Base-by-base conservation (phyloP, 2,113 vertebrate genomes). In the Rhinopomastus cyanomelas region DNA sequence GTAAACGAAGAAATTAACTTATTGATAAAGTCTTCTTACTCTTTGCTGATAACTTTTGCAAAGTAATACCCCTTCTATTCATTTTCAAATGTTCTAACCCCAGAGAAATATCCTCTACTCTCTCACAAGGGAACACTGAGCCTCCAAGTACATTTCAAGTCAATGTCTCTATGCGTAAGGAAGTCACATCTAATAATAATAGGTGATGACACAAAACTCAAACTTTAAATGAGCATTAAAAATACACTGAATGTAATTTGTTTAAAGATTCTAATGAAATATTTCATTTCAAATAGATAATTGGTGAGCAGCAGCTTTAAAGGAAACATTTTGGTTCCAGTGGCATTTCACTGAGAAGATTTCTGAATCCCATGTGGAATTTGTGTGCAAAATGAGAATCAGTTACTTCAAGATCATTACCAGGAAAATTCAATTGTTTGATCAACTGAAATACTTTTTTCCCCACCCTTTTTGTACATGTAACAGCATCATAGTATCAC, bases 331-430 rank as follows among this genome's bases (percentile, higher is more conserved):
- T 69, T 30, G 0, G 4, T 88, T 83, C 23, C 48, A 44, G 6
- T 36, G 23, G 7, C 5, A 7, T 57, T 79, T 80, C 2, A 6
- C 8, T n/a, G 53, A 27, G 5, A 69, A 56, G 2, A 6, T 67
- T 74, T 91, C 18, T 34, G 11, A 25, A 16, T 27, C 20, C 11
- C 23, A 16, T 1, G 1, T 20, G 3, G 22, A 75, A 44, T 56
- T 56, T 37, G 6, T 44, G 16, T 5, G 15, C 64, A n/a, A 68
- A 74, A 68, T 52, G 12, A 65, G 19, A 64, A 4, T 62, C 8
- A 6, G 26, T 18, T 10, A 15, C 27, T 37, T 75, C 68, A 23
- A 1, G 0, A 11, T 5, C 30, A 21, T 37, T 29, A 11, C 6
- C n/a, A 14, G 25, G 18, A 48, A 65, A 55, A 65, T 39, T 37